phyloP scores from a whole-genome alignment of 2,797 vertebrate species.

The Enteromius viviparus region DNA sequence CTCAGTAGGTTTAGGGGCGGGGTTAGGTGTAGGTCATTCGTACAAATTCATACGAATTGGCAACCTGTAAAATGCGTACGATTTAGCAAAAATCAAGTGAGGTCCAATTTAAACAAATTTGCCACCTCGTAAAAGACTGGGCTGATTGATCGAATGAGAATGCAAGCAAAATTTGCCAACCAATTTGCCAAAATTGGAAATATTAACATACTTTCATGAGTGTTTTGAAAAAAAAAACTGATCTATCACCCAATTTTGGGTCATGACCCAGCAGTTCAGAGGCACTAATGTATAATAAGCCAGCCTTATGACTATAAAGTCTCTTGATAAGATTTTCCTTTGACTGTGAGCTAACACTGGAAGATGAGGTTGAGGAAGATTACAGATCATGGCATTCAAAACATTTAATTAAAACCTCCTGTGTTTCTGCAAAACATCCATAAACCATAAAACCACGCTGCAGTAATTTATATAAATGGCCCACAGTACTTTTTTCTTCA shows the following conservation, averaged over 20 bases:
- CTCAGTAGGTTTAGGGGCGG: too few relatives aligned
- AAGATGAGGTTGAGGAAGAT: constrained; percentile 20
- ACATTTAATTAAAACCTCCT: constrained; percentile 43
- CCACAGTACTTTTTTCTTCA: constrained; percentile 10
- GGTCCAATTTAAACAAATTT: too few relatives aligned
- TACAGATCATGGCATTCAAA: constrained; percentile 38
- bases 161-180: background rate
- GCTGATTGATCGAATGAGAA: too few relatives aligned
- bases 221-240: background rate
- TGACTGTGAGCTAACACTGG: constrained; percentile 17
- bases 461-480: constrained; percentile 1
- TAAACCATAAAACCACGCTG: constrained; percentile 2
- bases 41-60: too few relatives aligned
- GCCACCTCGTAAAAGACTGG: too few relatives aligned
- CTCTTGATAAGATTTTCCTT: constrained; percentile 27
- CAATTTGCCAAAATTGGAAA: background rate
- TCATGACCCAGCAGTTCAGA: background rate
- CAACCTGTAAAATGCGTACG: too few relatives aligned
- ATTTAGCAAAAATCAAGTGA: too few relatives aligned
- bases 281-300: background rate
- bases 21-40: too few relatives aligned
- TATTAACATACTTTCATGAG: too few relatives aligned
- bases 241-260: background rate
- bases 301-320: background rate
- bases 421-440: constrained; percentile 17